Conservation (phyloP, 2,888 invertebrate species). For the Agrotis puta region DNA sequence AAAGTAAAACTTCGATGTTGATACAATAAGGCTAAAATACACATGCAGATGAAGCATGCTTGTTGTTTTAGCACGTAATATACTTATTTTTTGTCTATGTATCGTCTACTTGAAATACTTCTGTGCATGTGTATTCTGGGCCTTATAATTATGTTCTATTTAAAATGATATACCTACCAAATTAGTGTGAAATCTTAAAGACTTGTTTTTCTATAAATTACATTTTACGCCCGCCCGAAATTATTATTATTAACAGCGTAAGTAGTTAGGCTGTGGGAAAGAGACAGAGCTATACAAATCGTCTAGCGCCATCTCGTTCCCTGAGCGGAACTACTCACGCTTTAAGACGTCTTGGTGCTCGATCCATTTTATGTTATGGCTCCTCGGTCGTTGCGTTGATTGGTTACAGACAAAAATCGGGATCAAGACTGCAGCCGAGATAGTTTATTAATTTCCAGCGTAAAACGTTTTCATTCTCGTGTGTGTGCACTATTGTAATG, state of each 20-base stretch:
- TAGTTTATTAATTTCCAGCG: no score
- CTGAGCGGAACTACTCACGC: no score
- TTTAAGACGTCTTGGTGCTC: no score
- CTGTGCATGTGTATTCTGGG: not conserved
- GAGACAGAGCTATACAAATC: no score
- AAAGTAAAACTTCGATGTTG: not conserved
- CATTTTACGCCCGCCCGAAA: not conserved
- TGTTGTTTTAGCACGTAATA: not conserved
- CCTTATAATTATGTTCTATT: not conserved
- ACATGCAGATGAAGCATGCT: not conserved
- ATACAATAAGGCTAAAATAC: not conserved
- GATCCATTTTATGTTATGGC: no score
- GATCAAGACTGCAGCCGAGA: no score
- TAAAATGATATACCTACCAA: slow-evolving; percentile 26
- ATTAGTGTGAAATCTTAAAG: slow-evolving; percentile 15
- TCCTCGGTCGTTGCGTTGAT: no score
- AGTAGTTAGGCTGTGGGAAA: no score
- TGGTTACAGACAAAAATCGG: no score
- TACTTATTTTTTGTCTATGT: not conserved
- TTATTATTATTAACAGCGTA: no score
- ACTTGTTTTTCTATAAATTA: slow-evolving; percentile 1
- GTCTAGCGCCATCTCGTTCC: no score
- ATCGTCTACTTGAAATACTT: not conserved
- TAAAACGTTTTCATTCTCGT: not conserved
- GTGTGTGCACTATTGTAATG: not conserved